These are phyloP conservation scores for Ridgeia piscesae DNA, from an alignment of 1,140 invertebrate genomes.

Conservation along the genomic window DNA sequence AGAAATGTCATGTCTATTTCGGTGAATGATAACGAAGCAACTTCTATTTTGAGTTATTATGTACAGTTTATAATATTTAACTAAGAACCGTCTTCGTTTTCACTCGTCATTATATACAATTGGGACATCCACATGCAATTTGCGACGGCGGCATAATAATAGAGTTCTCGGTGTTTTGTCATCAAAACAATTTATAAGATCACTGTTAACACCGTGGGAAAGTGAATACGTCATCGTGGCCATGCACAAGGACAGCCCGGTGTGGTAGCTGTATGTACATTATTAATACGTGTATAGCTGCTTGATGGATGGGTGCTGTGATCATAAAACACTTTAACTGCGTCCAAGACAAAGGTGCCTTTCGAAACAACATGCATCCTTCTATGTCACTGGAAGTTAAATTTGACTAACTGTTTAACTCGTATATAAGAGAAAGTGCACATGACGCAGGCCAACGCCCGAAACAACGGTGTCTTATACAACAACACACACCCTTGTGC, in stretches of 20 bases:
- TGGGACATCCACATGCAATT: too few species aligned
- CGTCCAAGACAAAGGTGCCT: background rate
- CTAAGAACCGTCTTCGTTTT: too few species aligned
- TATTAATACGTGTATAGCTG: background rate
- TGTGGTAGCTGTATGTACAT: background rate
- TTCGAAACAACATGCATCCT: background rate
- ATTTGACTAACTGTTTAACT: background rate
- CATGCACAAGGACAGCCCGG: background rate
- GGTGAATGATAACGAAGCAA: too few species aligned
- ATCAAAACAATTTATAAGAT: background rate
- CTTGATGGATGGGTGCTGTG: background rate
- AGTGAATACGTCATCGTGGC: background rate
- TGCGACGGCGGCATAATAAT: too few species aligned
- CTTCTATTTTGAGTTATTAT: too few species aligned
- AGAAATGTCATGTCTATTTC: too few species aligned
- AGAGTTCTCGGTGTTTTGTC: background rate
- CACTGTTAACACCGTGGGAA: background rate
- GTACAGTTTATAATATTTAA: too few species aligned
- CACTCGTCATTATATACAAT: too few species aligned
- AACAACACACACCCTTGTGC: too few species aligned
- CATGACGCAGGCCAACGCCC: too few species aligned
- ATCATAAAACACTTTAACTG: background rate
- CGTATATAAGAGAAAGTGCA: too few species aligned
- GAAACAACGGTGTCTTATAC: too few species aligned
- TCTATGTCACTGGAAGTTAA: background rate